Percentiles rank a stretch among this genome's conserved stretches.
phyloP scores from a whole-genome alignment of 53 echinoderm and acorn worm species.

The Echinometra lucunter region DNA sequence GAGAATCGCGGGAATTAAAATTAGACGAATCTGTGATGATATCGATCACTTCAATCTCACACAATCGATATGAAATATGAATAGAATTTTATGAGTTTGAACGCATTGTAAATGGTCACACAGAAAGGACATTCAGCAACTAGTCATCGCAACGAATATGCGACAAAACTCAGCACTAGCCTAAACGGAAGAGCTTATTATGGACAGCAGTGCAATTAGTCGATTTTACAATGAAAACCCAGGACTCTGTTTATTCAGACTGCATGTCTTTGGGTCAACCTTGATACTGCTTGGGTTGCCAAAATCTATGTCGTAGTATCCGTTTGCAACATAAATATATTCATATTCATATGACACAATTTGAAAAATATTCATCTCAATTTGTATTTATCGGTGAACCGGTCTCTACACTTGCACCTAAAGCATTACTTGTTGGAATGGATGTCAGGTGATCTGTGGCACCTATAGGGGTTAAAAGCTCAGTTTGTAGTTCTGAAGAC shows the following conservation, averaged over 20 bases:
- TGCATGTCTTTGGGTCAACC: not conserved
- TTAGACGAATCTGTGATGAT: not conserved
- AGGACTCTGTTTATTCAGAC: not conserved
- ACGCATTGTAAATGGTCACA: not conserved
- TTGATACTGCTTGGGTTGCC: not conserved
- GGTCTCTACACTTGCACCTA: no score
- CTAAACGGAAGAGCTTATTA: not conserved
- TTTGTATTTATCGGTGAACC: no score
- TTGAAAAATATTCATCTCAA: no score
- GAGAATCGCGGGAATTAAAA: slow-evolving; percentile 20
- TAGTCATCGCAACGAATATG: not conserved
- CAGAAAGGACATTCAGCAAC: not conserved
- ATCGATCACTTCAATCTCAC: not conserved
- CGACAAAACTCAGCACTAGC: not conserved
- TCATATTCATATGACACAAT: no score
- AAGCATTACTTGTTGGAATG: no score
- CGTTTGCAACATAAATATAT: no score
- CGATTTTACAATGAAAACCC: not conserved
- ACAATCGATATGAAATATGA: not conserved
- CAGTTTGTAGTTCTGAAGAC: no score
- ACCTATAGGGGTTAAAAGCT: no score
- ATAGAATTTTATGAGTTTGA: not conserved
- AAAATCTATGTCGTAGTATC: not conserved
- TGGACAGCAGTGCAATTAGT: not conserved
- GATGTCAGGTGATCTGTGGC: no score